Conservation (phyloP, 2,888 invertebrate species). For the Ophion obscuratus region DNA sequence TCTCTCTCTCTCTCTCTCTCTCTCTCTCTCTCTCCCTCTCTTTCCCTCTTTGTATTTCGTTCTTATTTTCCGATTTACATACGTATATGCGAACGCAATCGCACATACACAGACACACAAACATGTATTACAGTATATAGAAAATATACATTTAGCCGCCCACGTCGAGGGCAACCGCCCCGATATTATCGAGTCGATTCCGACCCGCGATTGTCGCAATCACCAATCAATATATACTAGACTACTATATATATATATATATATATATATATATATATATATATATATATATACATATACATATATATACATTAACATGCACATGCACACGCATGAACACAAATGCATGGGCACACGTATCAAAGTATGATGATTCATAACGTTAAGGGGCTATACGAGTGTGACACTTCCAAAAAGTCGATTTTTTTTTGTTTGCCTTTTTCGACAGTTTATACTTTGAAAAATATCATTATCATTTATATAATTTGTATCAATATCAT, state of each 20-base stretch:
- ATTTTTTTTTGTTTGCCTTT: too few relatives aligned
- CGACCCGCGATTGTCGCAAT: constrained; percentile 69
- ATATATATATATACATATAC: too few relatives aligned
- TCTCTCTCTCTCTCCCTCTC: background rate
- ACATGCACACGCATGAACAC: constrained; percentile 38
- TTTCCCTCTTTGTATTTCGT: background rate
- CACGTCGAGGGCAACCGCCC: constrained; percentile 64
- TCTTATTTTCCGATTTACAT: background rate
- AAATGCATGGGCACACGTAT: background rate
- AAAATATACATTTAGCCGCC: constrained; percentile 67
- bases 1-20: background rate
- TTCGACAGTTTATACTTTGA: too few relatives aligned
- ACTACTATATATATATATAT: constrained; percentile 4
- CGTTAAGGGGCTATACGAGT: too few relatives aligned
- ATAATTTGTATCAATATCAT: too few relatives aligned
- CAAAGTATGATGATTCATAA: too few relatives aligned
- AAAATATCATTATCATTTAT: too few relatives aligned
- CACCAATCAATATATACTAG: constrained; percentile 34
- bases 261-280: too few relatives aligned
- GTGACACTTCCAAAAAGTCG: too few relatives aligned
- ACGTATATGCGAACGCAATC: background rate
- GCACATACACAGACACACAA: background rate
- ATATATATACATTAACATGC: too few relatives aligned
- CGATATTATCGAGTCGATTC: constrained; percentile 69
- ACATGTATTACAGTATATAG: background rate